These are phyloP conservation scores for Acanthurus tractus DNA, from an alignment of 2,797 vertebrate genomes.

Conservation along the genomic window DNA sequence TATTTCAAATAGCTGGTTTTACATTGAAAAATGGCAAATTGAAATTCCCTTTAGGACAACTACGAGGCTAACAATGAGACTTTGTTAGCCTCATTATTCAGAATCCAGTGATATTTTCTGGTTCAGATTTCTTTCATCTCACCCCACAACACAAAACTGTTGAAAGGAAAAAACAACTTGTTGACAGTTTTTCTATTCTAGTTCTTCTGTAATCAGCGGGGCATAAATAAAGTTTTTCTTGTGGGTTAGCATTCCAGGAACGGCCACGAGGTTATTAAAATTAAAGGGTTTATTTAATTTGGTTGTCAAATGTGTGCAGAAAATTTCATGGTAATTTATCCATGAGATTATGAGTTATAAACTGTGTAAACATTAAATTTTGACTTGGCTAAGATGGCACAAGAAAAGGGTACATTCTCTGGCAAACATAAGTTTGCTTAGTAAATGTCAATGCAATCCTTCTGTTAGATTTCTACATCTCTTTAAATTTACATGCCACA, in stretches of 20 bases:
- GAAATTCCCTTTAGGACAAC: neutral
- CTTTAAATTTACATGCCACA: neutral
- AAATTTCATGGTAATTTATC: neutral
- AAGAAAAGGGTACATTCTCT: neutral
- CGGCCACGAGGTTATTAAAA: neutral
- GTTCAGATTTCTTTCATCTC: neutral
- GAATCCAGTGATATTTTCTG: constrained; percentile 2
- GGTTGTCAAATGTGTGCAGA: neutral
- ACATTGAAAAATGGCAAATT: neutral
- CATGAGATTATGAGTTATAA: neutral
- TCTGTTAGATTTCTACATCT: neutral
- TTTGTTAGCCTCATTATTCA: neutral
- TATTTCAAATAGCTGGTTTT: neutral
- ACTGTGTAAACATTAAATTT: neutral
- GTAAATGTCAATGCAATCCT: neutral
- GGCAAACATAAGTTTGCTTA: neutral
- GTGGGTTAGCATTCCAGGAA: neutral
- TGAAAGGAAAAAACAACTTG: neutral
- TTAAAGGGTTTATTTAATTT: neutral
- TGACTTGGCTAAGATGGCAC: neutral
- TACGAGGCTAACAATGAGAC: neutral
- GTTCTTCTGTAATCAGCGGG: neutral
- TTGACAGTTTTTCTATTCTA: neutral
- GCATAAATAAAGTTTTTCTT: neutral
- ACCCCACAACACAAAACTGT: neutral